Base-by-base conservation (phyloP, 2,888 invertebrate species). In the Lasioglossum vierecki region DNA sequence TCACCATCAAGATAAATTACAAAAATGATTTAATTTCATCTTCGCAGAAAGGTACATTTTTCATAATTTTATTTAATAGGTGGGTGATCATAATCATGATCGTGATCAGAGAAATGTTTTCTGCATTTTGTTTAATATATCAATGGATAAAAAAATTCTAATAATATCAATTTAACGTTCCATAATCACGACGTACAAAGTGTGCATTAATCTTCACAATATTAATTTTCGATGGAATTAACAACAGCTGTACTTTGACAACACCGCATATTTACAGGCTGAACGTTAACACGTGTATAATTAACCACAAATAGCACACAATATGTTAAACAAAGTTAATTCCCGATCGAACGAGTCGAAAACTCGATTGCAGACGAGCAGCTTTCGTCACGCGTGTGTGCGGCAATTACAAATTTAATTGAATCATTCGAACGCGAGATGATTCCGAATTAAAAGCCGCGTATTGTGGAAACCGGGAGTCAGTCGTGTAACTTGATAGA, bases 381-480 rank as follows among this genome's bases (percentile, higher is more conserved):
- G 41, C 39, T 49, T 35, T 35, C 35, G 9, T 49, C 22, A 22
- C 35, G n/a, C n/a, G 30, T 71, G 49, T 79, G 49, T 39, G 30
- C 39, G 13, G 11, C 18, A 75, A 73, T 63, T 83, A 76, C 57
- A 57, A 57, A 77, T 77, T 60, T 53, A 46, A 46, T 82, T 79
- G 26, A 30, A 49, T 80, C 71, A 75, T 49, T 60, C 44, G 26
- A 63, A 9, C 18, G 15, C 41, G 9, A 15, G 22, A 22, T 5
- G 49, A 41, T 41, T 26, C 39, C 39, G 73, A 83, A 71, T 80
- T 71, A 76, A 75, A 70, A 71, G 44, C n/a, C n/a, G 15, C 18
- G 60, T 44, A 72, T 44, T 15, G 72, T 53, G 30, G 44, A 1
- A 13, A 18, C 39, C 35, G 30, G 8, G 60, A 79, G 72, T 68